A percentile compares a stretch with the other conserved stretches of the same genome.
phyloP scores from a whole-genome alignment of 2,888 invertebrate genomes.

The Leptopilina drosophilae region DNA sequence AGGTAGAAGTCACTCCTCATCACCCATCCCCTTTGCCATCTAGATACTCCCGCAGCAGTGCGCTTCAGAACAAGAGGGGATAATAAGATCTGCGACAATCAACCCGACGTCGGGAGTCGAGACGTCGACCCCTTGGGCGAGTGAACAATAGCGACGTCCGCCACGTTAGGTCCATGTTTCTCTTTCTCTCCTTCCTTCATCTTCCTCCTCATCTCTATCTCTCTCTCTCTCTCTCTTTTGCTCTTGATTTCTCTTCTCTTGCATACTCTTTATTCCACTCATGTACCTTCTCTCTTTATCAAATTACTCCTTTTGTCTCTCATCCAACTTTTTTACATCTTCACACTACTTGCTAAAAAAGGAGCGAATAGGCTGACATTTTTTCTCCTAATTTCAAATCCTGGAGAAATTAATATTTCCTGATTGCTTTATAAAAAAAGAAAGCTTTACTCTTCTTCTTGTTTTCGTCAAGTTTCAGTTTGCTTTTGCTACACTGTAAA shows the following conservation, averaged over 20 bases:
- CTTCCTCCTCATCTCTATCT: slow-evolving; percentile 44
- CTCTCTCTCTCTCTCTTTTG: slow-evolving; percentile 31
- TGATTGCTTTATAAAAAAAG: too few species aligned
- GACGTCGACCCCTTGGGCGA: slow-evolving; percentile 67
- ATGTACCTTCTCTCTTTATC: slow-evolving; percentile 33
- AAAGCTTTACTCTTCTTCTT: too few species aligned
- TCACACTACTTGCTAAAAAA: slow-evolving; percentile 19
- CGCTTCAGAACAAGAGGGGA: slow-evolving; percentile 69
- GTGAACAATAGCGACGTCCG: slow-evolving; percentile 68
- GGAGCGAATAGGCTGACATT: not conserved
- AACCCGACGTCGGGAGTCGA: slow-evolving; percentile 62
- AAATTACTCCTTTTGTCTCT: slow-evolving; percentile 2
- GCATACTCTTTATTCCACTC: not conserved
- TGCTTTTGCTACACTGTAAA: too few species aligned
- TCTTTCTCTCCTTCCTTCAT: slow-evolving; percentile 51
- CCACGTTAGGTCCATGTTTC: slow-evolving; percentile 69
- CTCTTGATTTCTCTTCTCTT: slow-evolving; percentile 44
- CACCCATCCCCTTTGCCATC: slow-evolving; percentile 52
- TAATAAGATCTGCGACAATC: slow-evolving; percentile 76
- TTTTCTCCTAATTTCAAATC: too few species aligned
- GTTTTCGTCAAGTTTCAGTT: too few species aligned
- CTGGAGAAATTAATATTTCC: too few species aligned
- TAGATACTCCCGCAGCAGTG: slow-evolving; percentile 57
- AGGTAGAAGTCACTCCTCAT: slow-evolving; percentile 51
- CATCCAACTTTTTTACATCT: slow-evolving; percentile 26